Conservation (phyloP, 2,888 invertebrate genomes). For the Marasmarcha lunaedactyla region DNA sequence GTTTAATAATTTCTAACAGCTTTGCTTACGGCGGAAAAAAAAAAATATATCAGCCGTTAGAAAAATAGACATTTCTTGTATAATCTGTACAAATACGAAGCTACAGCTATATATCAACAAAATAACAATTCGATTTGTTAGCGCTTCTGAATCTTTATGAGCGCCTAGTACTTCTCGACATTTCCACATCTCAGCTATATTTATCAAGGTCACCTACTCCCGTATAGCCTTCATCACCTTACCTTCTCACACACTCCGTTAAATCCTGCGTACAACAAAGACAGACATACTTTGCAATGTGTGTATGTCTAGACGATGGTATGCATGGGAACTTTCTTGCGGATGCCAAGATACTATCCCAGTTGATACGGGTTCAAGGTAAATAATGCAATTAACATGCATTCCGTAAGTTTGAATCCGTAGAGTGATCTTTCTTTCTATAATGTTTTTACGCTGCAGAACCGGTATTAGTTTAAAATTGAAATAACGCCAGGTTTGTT, state of each 20-base stretch:
- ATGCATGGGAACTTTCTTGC: constrained; percentile 42
- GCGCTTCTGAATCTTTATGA: constrained; percentile 33
- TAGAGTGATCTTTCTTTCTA: too few relatives aligned
- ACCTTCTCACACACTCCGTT: constrained; percentile 25
- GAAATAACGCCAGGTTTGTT: too few relatives aligned
- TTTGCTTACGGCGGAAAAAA: too few relatives aligned
- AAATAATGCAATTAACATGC: too few relatives aligned
- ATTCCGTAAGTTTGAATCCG: too few relatives aligned
- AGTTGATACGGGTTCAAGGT: not conserved
- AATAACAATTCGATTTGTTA: not conserved
- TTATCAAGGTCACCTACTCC: constrained; percentile 54
- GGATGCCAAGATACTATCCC: constrained; percentile 25
- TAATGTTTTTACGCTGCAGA: too few relatives aligned
- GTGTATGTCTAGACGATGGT: constrained; percentile 34
- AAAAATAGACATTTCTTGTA: too few relatives aligned
- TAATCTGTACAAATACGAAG: too few relatives aligned
- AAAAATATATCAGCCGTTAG: too few relatives aligned
- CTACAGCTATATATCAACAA: too few relatives aligned
- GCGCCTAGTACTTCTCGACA: constrained; percentile 47
- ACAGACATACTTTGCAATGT: constrained; percentile 22
- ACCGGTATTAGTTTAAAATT: too few relatives aligned
- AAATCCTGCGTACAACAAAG: constrained; percentile 24
- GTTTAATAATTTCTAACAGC: too few relatives aligned
- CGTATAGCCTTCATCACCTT: constrained; percentile 32
- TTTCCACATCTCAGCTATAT: constrained; percentile 45